Percentiles rank a stretch among this genome's conserved stretches.
phyloP scores from a whole-genome alignment of 2,113 vertebrate genomes.

The Azemiops feae region DNA sequence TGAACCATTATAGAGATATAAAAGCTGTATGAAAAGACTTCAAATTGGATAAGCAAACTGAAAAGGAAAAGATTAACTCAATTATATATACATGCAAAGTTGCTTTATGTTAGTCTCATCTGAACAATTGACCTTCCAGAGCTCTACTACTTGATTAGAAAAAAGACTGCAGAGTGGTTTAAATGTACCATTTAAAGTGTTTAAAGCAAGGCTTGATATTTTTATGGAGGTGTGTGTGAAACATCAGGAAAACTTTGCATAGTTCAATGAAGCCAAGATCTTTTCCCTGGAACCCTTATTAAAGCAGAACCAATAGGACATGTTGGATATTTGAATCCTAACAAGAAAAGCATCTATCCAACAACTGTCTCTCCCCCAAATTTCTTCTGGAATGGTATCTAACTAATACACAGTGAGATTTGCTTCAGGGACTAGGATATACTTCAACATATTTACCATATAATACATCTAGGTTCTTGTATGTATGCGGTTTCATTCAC shows the following conservation, averaged over 20 bases:
- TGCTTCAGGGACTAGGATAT: background rate
- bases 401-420: background rate
- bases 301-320: background rate
- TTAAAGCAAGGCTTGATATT: background rate
- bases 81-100: background rate
- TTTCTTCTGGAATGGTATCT: background rate
- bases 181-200: background rate
- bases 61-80: slow-evolving; percentile 18
- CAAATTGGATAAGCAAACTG: slow-evolving; percentile 8
- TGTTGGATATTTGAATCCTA: background rate
- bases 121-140: slow-evolving; percentile 11
- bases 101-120: background rate
- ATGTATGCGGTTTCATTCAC: background rate
- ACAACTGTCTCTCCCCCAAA: background rate
- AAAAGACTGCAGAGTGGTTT: background rate
- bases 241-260: background rate
- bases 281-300: background rate
- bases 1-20: slow-evolving; percentile 5
- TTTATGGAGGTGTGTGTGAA: background rate
- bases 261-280: background rate
- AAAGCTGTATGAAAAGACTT: background rate
- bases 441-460: background rate
- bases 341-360: background rate
- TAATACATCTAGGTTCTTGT: background rate
- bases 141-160: background rate